Evolutionary conservation across 2,888 invertebrate species (phyloP), one percentile per base, ranked within the genome.

Genomic region (Beris morrisii): DNA sequence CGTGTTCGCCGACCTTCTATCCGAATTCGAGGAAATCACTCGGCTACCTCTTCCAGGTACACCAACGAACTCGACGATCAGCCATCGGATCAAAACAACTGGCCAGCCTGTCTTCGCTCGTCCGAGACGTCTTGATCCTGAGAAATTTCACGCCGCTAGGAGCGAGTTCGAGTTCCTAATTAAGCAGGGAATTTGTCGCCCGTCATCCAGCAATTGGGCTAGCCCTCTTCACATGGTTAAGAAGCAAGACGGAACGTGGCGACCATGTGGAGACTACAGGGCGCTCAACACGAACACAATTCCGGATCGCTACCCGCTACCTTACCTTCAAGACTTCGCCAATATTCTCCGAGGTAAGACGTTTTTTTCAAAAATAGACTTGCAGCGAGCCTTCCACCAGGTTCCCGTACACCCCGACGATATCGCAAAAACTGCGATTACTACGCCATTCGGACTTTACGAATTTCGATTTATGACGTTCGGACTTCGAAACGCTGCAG

Each of bases 91-190:
- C 50, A 4, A 50, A 50, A 50, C 50, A 13, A 50, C 12, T 13
- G 50, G 50, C n/a, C 50, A 50, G 15, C 50, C 50, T 7, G 50
- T 50, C 4, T 50, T n/a, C 50, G 50, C 50, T 50, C 50, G 50
- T 13, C 50, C 50, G 13, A 11, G 50, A 2, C 50, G 50, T n/a
- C 50, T 13, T 7, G n/a, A 12, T 13, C 3, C 50, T 3, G 50
- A 50, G 11, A 44, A 44, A n/a, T n/a, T 44, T 2, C 2, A 9
- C 9, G 44, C 44, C 2, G 44, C 44, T 44, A 9, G 44, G n/a
- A 44, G 2, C 44, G 44, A 44, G n/a, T 44, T 44, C 22, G 22
- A 22, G 22, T 22, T 2, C 22, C 22, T 22, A 3, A 22, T 22
- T 2, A 22, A 22, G 1, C 22, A 22, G 22, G 22, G 22, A 22